Conservation (phyloP, 2,888 invertebrate genomes). For the Pogonocherus hispidulus region DNA sequence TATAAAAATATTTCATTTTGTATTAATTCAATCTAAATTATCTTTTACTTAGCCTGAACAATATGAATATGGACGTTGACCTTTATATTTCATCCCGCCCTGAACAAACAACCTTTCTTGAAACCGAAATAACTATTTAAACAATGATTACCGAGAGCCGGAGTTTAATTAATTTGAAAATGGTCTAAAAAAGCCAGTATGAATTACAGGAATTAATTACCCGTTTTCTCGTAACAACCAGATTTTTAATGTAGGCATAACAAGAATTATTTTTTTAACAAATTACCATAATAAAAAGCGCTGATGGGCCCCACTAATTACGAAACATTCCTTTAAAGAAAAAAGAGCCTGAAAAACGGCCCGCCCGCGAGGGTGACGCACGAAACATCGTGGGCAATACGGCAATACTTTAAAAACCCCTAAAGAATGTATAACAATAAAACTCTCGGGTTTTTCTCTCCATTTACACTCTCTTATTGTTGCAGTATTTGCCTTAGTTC, state of each 20-base stretch:
- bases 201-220: slow-evolving; percentile 7
- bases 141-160: no score
- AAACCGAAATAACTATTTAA: no score
- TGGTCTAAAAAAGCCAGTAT: neutral
- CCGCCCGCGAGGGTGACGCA: slow-evolving; percentile 14
- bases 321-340: slow-evolving; percentile 24
- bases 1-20: no score
- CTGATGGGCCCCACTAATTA: slow-evolving; percentile 25
- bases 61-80: no score
- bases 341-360: slow-evolving; percentile 11
- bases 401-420: slow-evolving; percentile 22
- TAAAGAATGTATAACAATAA: slow-evolving; percentile 39
- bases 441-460: slow-evolving; percentile 38
- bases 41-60: no score
- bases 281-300: slow-evolving; percentile 24
- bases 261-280: slow-evolving; percentile 27
- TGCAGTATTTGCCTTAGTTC: slow-evolving; percentile 44
- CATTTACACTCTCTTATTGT: slow-evolving; percentile 45
- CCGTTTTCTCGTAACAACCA: neutral
- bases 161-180: no score
- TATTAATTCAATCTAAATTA: no score
- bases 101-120: no score
- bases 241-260: slow-evolving; percentile 9
- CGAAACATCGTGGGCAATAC: slow-evolving; percentile 25
- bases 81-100: no score